phyloP scores from a whole-genome alignment of 2,888 invertebrate species.

The Polyploca ridens region DNA sequence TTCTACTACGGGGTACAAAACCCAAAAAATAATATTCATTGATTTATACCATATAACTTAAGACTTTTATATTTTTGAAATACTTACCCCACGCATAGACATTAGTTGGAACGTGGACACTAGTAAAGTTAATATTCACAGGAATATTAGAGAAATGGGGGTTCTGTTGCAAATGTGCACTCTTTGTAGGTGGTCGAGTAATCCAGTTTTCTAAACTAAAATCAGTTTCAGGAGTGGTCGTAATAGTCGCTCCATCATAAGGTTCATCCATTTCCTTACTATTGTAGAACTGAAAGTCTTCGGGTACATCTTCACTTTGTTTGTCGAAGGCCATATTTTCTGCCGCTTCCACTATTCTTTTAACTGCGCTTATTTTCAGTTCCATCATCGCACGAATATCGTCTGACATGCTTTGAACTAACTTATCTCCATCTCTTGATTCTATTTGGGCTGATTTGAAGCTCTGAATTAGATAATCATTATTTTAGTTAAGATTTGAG shows the following conservation, averaged over 20 bases:
- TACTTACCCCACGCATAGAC: constrained; percentile 93
- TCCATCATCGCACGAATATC: constrained; percentile 95
- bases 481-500: background rate
- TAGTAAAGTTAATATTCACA: constrained; percentile 91
- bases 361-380: constrained; percentile 93
- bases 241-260: constrained; percentile 75
- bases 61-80: background rate
- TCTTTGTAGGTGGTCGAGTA: constrained; percentile 82
- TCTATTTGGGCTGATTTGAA: constrained; percentile 91
- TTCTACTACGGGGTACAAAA: too few species aligned
- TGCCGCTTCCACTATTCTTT: constrained; percentile 94
- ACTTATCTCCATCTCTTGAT: constrained; percentile 89
- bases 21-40: too few species aligned
- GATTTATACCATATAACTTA: too few species aligned
- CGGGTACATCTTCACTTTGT: constrained; percentile 80
- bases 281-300: constrained; percentile 88
- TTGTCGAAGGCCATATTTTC: constrained; percentile 90
- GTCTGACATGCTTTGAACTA: constrained; percentile 93
- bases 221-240: constrained; percentile 83
- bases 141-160: constrained; percentile 91
- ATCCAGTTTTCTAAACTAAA: constrained; percentile 80
- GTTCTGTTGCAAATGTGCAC: constrained; percentile 87
- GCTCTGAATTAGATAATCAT: constrained; percentile 81
- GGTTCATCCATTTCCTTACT: constrained; percentile 88
- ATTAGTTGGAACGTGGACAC: constrained; percentile 98